phyloP scores from a whole-genome alignment of 1,140 invertebrate genomes.

The Zeugodacus cucurbitae region DNA sequence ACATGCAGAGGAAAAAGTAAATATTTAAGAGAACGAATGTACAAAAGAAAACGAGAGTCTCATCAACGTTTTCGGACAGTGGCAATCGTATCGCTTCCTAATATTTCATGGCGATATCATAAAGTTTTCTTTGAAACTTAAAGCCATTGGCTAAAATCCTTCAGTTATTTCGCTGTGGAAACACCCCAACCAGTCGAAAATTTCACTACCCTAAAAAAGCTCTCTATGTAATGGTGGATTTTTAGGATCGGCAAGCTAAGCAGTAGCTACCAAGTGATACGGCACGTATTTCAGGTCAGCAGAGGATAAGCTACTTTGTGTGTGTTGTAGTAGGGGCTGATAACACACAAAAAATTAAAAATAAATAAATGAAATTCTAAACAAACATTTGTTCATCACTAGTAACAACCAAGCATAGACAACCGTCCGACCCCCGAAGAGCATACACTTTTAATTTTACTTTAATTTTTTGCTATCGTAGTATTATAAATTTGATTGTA shows the following conservation, averaged over 20 bases:
- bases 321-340: not conserved
- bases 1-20: not conserved
- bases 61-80: not conserved
- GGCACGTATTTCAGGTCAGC: not conserved
- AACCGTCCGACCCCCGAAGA: not conserved
- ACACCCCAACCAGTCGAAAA: not conserved
- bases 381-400: slow-evolving; percentile 2
- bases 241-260: not conserved
- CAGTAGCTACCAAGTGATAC: not conserved
- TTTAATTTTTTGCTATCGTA: not conserved
- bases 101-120: not conserved
- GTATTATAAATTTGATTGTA: not conserved
- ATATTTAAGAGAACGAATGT: not conserved
- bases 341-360: not conserved
- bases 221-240: not conserved
- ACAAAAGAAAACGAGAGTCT: not conserved
- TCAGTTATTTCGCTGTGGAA: not conserved
- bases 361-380: slow-evolving; percentile 27
- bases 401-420: not conserved
- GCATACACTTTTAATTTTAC: not conserved
- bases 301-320: not conserved
- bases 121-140: not conserved
- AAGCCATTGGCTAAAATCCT: not conserved
- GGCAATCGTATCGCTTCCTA: not conserved
- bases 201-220: too few relatives aligned